Evolutionary conservation across 2,888 invertebrate genomes (phyloP).

Genomic region (Caenorhabditis angaria): DNA sequence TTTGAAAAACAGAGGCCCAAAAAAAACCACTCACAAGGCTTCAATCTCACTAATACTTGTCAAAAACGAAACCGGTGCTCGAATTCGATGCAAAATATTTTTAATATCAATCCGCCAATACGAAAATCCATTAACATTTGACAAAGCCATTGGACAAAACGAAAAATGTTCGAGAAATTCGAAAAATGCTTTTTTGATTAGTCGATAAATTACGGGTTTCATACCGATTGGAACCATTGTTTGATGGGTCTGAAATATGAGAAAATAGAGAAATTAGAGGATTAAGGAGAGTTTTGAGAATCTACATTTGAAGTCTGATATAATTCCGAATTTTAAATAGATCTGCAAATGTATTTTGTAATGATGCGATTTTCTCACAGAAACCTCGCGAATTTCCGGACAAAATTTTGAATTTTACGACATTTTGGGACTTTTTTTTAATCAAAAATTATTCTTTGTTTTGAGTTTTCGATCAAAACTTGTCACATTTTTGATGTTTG

Average conservation of each 20-base stretch:
- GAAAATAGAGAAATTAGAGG: too few relatives aligned
- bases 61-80: conserved; percentile 16
- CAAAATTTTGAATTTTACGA: too few relatives aligned
- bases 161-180: conserved; percentile 24
- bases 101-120: conserved; percentile 22
- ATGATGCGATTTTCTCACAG: background rate
- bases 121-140: background rate
- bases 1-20: background rate
- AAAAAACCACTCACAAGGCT: background rate
- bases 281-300: too few relatives aligned
- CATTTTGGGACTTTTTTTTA: too few relatives aligned
- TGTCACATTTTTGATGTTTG: too few relatives aligned
- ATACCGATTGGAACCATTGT: conserved; percentile 17
- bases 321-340: too few relatives aligned
- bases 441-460: too few relatives aligned
- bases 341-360: too few relatives aligned
- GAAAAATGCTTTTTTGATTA: conserved; percentile 28
- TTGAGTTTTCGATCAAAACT: too few relatives aligned
- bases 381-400: too few relatives aligned
- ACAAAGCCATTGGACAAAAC: conserved; percentile 10
- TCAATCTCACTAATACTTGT: background rate
- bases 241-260: conserved; percentile 27
- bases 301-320: too few relatives aligned
- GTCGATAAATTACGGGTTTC: conserved; percentile 18
- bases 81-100: conserved; percentile 21